Evolutionary conservation across 2,113 vertebrate genomes (phyloP).

Genomic region (Equus przewalskii): DNA sequence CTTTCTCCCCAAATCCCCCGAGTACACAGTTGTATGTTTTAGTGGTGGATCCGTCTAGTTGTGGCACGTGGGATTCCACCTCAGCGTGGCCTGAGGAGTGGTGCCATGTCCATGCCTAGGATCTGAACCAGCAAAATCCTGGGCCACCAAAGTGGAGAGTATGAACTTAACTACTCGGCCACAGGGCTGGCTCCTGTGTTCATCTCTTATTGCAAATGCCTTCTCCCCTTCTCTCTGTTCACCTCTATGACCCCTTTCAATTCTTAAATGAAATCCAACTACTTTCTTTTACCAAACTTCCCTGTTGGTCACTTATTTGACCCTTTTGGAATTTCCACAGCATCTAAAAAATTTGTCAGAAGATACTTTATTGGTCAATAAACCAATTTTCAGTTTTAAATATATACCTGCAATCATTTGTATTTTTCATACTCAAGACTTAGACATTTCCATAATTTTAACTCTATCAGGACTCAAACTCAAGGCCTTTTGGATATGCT

Average conservation of each 20-base stretch:
- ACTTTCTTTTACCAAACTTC: background rate
- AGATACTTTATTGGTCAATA: background rate
- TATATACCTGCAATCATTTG: background rate
- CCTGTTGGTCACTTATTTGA: background rate
- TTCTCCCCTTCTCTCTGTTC: background rate
- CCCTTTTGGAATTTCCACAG: background rate
- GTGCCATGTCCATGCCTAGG: too few relatives aligned
- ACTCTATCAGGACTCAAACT: background rate
- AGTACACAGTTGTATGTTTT: too few relatives aligned
- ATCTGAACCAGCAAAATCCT: too few relatives aligned
- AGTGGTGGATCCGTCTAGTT: too few relatives aligned
- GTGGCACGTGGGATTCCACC: too few relatives aligned
- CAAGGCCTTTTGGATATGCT: background rate
- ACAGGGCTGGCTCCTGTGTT: too few relatives aligned
- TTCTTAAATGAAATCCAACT: background rate
- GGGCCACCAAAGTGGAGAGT: too few relatives aligned
- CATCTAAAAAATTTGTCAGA: background rate
- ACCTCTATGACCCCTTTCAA: background rate
- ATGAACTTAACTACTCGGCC: too few relatives aligned
- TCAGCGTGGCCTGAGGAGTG: too few relatives aligned
- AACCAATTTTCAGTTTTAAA: constrained; percentile 50
- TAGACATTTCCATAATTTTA: background rate
- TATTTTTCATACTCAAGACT: background rate
- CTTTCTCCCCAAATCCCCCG: too few relatives aligned
- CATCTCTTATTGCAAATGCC: background rate